A percentile compares a stretch with the other conserved stretches of the same genome.
Evolutionary conservation across 2,797 vertebrate species (phyloP).

Genomic region (Acanthis flammea): DNA sequence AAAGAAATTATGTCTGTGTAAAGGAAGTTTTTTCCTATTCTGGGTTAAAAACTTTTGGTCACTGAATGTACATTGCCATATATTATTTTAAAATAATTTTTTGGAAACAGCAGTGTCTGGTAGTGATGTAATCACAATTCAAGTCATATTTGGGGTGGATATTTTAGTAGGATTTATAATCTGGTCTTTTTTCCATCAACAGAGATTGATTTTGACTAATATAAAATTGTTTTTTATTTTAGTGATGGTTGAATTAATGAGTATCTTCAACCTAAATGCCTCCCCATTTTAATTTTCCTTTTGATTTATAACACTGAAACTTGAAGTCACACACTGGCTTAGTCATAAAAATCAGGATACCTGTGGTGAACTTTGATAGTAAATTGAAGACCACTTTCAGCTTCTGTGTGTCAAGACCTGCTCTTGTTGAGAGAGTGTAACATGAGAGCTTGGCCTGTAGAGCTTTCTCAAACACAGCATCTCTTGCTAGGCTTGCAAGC

Average conservation of each 20-base stretch:
- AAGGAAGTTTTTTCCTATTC: not conserved
- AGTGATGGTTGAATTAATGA: not conserved
- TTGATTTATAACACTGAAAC: not conserved
- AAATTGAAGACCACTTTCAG: not conserved
- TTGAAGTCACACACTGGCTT: not conserved
- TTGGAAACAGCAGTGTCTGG: not conserved
- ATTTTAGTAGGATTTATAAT: not conserved
- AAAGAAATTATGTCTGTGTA: not conserved
- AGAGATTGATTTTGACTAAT: not conserved
- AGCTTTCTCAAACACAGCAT: not conserved
- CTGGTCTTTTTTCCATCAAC: not conserved
- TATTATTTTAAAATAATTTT: not conserved
- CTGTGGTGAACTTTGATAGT: not conserved
- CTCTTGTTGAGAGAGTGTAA: not conserved
- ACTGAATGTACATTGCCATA: not conserved
- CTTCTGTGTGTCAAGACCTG: not conserved
- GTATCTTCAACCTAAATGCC: not conserved
- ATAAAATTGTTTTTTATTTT: not conserved
- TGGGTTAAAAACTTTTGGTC: not conserved
- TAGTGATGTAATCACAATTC: not conserved
- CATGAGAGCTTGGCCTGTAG: not conserved
- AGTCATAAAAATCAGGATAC: not conserved
- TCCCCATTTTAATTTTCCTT: not conserved
- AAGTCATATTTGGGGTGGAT: not conserved
- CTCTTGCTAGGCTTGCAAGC: not conserved